phyloP scores from a whole-genome alignment of 1,140 invertebrate species.

The Agraylea sexmaculata region DNA sequence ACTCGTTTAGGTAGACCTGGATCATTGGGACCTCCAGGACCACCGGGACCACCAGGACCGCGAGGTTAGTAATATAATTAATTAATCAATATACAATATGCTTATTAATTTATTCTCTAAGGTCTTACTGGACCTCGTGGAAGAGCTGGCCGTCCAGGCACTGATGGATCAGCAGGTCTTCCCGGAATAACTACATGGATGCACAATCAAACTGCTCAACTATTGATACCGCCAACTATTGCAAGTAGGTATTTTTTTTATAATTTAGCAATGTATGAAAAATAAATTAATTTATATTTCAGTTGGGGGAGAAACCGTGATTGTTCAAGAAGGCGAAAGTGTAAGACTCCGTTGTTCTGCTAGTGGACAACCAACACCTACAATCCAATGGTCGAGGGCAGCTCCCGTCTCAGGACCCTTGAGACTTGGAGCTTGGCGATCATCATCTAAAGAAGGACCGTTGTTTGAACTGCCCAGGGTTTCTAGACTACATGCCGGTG shows the following conservation, averaged over 20 bases:
- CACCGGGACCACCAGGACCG: constrained; percentile 44
- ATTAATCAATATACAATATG: not conserved
- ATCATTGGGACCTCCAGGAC: constrained; percentile 42
- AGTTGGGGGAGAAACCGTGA: constrained; percentile 26
- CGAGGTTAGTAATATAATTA: constrained; percentile 24
- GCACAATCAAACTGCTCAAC: constrained; percentile 50
- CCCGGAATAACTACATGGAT: constrained; percentile 66
- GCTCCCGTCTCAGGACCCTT: constrained; percentile 51
- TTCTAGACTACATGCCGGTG: constrained; percentile 75
- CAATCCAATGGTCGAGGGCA: constrained; percentile 61
- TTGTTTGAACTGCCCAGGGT: constrained; percentile 70
- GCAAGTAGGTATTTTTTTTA: constrained; percentile 39
- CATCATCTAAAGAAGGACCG: constrained; percentile 55
- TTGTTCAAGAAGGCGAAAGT: constrained; percentile 45
- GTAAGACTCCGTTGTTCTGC: constrained; percentile 66
- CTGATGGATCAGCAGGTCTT: constrained; percentile 52
- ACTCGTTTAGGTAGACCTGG: constrained; percentile 35
- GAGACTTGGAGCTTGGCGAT: constrained; percentile 37
- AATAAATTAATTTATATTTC: constrained; percentile 4
- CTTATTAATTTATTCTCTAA: constrained; percentile 21
- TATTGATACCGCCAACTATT: constrained; percentile 70
- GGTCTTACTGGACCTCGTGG: constrained; percentile 60
- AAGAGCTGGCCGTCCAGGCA: constrained; percentile 52
- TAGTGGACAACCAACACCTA: constrained; percentile 59
- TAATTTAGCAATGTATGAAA: not conserved